Evolutionary conservation across 2,888 invertebrate genomes (phyloP).

Genomic region (Capitulum mitella): DNA sequence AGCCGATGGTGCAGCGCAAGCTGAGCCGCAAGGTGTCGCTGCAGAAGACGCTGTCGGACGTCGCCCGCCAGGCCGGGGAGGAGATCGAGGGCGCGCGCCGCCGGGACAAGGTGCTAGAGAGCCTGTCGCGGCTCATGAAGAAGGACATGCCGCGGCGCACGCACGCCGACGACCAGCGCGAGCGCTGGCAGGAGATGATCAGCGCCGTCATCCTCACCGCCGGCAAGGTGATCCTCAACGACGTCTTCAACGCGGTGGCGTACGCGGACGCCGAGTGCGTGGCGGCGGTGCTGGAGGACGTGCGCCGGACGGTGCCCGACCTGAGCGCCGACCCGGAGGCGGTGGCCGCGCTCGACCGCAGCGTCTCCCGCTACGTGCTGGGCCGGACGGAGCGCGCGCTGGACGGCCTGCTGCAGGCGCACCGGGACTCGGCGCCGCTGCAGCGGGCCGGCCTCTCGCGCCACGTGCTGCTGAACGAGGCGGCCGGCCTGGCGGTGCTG

Average conservation of each 20-base stretch:
- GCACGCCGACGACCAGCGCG: constrained; percentile 19
- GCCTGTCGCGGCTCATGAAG: not conserved
- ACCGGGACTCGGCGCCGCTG: not conserved
- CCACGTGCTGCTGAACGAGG: constrained; percentile 49
- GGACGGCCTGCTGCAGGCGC: not conserved
- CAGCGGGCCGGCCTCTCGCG: constrained; percentile 18
- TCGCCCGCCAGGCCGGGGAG: not conserved
- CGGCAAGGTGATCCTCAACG: not conserved
- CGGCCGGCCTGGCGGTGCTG: constrained; percentile 38
- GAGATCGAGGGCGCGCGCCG: not conserved
- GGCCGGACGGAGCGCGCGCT: constrained; percentile 55
- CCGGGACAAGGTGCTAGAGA: not conserved
- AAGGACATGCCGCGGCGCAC: constrained; percentile 22
- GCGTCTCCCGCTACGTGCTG: constrained; percentile 58
- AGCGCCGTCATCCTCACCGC: constrained; percentile 16
- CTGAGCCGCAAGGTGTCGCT: constrained; percentile 2
- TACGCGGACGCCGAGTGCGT: constrained; percentile 6
- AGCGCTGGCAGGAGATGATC: constrained; percentile 12
- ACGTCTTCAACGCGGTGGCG: constrained; percentile 21
- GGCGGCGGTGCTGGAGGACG: constrained; percentile 52
- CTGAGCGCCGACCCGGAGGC: constrained; percentile 59
- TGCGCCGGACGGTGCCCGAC: constrained; percentile 54
- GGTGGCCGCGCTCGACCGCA: constrained; percentile 57
- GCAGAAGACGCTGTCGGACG: not conserved
- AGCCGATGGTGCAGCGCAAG: constrained; percentile 7